phyloP scores from a whole-genome alignment of 2,113 vertebrate genomes.

The Eira barbara region DNA sequence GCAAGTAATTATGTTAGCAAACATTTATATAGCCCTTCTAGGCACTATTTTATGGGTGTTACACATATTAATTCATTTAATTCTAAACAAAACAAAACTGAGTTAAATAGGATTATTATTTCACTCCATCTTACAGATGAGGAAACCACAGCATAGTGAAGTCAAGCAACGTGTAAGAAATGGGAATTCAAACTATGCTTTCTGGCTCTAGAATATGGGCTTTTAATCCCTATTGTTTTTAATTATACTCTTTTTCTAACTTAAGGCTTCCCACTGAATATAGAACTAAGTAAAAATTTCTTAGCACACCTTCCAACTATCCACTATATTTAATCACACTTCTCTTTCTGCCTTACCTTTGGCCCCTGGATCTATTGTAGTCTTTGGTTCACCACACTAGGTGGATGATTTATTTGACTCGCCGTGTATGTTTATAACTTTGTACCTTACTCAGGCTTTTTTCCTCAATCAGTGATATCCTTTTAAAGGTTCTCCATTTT shows the following conservation, averaged over 20 bases:
- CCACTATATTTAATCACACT: not conserved
- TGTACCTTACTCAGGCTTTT: not conserved
- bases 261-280: not conserved
- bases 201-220: not conserved
- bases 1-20: constrained; percentile 10
- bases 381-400: not conserved
- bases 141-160: not conserved
- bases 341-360: not conserved
- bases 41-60: not conserved
- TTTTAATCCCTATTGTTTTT: not conserved
- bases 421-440: not conserved
- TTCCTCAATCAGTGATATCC: not conserved
- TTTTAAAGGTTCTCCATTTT: not conserved
- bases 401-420: not conserved
- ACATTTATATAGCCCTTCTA: not conserved
- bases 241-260: not conserved
- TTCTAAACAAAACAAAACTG: not conserved
- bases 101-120: not conserved
- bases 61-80: not conserved
- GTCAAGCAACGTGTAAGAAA: not conserved
- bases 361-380: not conserved
- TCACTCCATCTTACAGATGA: not conserved
- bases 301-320: not conserved
- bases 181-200: not conserved
- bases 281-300: not conserved